Evolutionary conservation across 2,113 vertebrate genomes (phyloP), one percentile per base, ranked within the genome.

Genomic region (Paraplagusia blochii): DNA sequence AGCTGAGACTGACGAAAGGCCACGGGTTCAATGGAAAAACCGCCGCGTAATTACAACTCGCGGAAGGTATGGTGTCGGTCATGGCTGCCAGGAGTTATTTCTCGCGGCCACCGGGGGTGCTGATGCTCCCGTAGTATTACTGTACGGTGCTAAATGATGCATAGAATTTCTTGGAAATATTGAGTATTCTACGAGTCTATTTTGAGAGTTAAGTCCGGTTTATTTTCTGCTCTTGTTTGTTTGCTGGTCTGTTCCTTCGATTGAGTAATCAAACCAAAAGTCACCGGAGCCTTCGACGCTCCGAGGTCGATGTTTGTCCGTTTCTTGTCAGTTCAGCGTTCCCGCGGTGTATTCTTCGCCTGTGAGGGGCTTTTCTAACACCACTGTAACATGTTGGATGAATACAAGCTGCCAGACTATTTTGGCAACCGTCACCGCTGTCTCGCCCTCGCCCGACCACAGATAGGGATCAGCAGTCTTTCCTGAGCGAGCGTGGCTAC

Each of bases 391-490:
- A 71, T 68, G 60, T 65, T 77, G 77, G 78, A 84, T 77, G 75
- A 74, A 82, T 71, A 64, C 66, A 82, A 76, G 79, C 74, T 82
- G 77, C 79, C 82, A 84, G 85, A 84, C 78, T 88, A 84, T 85
- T 85, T 85, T 85, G 81, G 84, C 84, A 82, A 70, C 68, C 63
- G 35, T 60, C 79, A 69, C 75, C 50, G 48, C 70, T 77, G 83
- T 82, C 83, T 81, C 62, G 58, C 76, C 69, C 76, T 74, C 72
- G 44, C 72, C 69, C 56, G 56, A 85, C 86, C 86, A 85, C 86
- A 87, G 84, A 85, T 85, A 80, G 66, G 53, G 66, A 83, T 87
- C 81, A 85, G 83, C 83, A 83, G 75, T 80, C 83, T 79, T 84
- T 85, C 80, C 78, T 79, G 80, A 81, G 81, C 55, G 51, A 85